These are phyloP conservation scores for Phylloscopus trochiloides DNA, from an alignment of 2,113 vertebrate species.

Conservation along the genomic window DNA sequence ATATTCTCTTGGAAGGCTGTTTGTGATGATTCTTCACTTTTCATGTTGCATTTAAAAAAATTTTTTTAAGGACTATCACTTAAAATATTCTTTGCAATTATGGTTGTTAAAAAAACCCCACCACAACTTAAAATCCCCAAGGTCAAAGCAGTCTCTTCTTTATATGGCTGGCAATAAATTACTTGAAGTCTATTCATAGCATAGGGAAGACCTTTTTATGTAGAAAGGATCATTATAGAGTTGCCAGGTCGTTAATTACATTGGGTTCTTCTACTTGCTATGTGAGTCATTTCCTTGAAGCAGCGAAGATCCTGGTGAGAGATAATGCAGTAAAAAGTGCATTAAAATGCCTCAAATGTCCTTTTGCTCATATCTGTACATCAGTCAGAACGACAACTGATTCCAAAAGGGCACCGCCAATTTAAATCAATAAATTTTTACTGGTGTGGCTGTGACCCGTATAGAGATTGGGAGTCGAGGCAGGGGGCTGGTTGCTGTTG, in stretches of 20 bases:
- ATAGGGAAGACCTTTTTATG: constrained; percentile 72
- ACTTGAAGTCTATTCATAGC: constrained; percentile 67
- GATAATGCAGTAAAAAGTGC: constrained; percentile 72
- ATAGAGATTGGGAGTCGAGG: not conserved
- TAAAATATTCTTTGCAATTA: constrained; percentile 45
- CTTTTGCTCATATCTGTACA: constrained; percentile 61
- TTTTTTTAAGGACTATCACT: constrained; percentile 7
- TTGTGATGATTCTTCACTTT: constrained; percentile 1
- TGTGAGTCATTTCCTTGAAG: constrained; percentile 68
- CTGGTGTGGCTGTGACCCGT: not conserved
- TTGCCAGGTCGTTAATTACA: constrained; percentile 81
- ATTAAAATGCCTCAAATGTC: constrained; percentile 70
- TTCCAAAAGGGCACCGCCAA: constrained; percentile 24
- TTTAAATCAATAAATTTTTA: constrained; percentile 53
- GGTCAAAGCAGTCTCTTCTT: constrained; percentile 62
- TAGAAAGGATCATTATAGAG: constrained; percentile 72
- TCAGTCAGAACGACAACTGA: constrained; percentile 21
- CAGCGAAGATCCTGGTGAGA: constrained; percentile 68
- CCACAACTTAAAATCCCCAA: constrained; percentile 42
- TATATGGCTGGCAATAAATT: constrained; percentile 61
- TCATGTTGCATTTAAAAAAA: not conserved
- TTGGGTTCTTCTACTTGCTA: constrained; percentile 57
- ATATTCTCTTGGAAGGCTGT: not conserved
- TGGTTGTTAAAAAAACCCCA: not conserved
- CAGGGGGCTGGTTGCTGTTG: not conserved